A percentile compares a stretch with the other conserved stretches of the same genome.
phyloP scores from a whole-genome alignment of 2,113 vertebrate genomes.

The Aldabrachelys gigantea region DNA sequence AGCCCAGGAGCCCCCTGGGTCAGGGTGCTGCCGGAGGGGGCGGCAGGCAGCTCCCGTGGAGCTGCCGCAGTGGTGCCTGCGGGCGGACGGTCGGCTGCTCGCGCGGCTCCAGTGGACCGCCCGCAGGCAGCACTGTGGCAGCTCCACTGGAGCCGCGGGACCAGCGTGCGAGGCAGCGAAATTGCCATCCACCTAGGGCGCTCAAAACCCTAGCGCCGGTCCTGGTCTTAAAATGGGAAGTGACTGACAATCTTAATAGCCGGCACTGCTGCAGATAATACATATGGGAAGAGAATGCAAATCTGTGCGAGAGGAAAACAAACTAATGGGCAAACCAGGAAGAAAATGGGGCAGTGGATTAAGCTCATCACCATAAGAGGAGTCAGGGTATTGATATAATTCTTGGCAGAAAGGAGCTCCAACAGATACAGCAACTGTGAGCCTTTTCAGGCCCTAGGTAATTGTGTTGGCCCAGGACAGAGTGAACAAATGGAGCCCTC shows the following conservation, averaged over 20 bases:
- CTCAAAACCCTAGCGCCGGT: too few relatives aligned
- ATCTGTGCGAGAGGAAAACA: not conserved
- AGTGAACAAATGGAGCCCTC: not conserved
- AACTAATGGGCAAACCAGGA: not conserved
- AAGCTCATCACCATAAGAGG: not conserved
- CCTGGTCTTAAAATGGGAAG: not conserved
- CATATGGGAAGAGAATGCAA: not conserved
- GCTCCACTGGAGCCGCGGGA: too few relatives aligned
- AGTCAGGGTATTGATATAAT: not conserved
- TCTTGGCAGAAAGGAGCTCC: not conserved
- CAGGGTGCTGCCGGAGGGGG: too few relatives aligned
- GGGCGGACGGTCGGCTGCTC: too few relatives aligned
- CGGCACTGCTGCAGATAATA: not conserved
- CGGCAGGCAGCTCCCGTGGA: too few relatives aligned
- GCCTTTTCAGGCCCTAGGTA: not conserved
- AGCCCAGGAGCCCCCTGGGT: too few relatives aligned
- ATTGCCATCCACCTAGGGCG: too few relatives aligned
- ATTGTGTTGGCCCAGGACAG: not conserved
- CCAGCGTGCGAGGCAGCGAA: too few relatives aligned
- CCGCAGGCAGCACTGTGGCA: too few relatives aligned
- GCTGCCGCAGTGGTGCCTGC: too few relatives aligned
- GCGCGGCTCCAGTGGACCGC: too few relatives aligned
- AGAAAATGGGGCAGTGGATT: not conserved
- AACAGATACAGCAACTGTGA: not conserved
- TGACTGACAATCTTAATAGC: not conserved